Evolutionary conservation across 2,113 vertebrate genomes (phyloP), one percentile per base, ranked within the genome.

Genomic region (Equus przewalskii): DNA sequence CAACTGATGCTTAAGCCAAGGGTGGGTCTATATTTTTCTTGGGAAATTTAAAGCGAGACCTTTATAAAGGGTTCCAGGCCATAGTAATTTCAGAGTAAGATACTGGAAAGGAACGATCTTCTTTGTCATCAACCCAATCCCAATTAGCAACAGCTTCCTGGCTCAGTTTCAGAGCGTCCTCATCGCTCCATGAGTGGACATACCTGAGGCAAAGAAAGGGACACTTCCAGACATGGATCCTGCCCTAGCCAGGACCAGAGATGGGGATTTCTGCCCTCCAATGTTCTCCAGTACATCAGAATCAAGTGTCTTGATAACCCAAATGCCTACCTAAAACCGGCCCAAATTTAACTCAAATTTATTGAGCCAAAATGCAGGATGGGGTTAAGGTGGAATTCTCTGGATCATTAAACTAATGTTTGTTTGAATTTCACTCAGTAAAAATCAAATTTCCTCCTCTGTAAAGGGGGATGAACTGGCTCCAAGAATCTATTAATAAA

Each of bases 401-500:
- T 65, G 28, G 54, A 44, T 92, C 46, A 49, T 62, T 82, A 78
- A 80, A 67, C 7, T 44, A 46, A 72, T 36, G n/a, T 54, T 92
- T 84, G 19, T 93, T 69, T 94, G 9, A 85, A 92, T 9, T 49
- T 73, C 33, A 80, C 46, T 67, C 30, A 67, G 49, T 70, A 91
- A 86, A 92, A 70, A 82, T 15, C 21, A 86, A 80, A 76, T 22
- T 36, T 79, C 5, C 28, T 91, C 64, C 65, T 85, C 75, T 89
- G 26, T 83, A 64, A 83, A 96, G 22, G 60, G 14, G 80, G 73
- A 60, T 64, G 51, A 93, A 46, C 30, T 65, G 33, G 21, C 73
- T 92, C 16, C 18, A 58, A 73, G 60, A 56, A 82, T 54, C 16
- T 73, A 95, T 69, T 89, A 94, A 89, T 54, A 44, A 94, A 89